Evolutionary conservation across 2,888 invertebrate genomes (phyloP).

Genomic region (Glaucopsyche alexis): DNA sequence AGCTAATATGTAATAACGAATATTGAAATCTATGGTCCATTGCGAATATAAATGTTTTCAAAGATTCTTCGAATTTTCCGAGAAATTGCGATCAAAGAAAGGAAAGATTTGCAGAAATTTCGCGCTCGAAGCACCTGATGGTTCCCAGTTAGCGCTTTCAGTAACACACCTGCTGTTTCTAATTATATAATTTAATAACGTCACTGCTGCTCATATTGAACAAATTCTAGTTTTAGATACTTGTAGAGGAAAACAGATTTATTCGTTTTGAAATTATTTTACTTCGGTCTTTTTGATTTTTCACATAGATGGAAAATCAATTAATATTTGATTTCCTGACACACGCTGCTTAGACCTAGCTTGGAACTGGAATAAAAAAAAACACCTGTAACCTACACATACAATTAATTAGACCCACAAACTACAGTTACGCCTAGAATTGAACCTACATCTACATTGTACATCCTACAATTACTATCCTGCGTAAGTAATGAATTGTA

Average conservation of each 20-base stretch:
- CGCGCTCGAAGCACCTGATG: neutral
- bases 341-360: too few species aligned
- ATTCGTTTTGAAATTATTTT: neutral
- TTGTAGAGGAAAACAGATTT: neutral
- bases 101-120: conserved; percentile 3
- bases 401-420: too few species aligned
- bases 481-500: too few species aligned
- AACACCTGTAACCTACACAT: too few species aligned
- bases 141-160: neutral
- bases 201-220: conserved; percentile 16
- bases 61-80: neutral
- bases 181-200: conserved; percentile 14
- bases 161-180: conserved; percentile 14
- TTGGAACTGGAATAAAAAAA: too few species aligned
- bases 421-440: too few species aligned
- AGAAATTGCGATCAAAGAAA: neutral
- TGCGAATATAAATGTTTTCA: neutral
- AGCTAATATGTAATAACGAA: neutral
- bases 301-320: neutral
- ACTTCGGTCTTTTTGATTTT: neutral
- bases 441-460: too few species aligned
- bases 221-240: neutral
- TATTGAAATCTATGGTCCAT: neutral
- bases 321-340: too few species aligned
- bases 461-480: too few species aligned